phyloP scores from a whole-genome alignment of 2,797 vertebrate species.

The Sorex maritimensis region DNA sequence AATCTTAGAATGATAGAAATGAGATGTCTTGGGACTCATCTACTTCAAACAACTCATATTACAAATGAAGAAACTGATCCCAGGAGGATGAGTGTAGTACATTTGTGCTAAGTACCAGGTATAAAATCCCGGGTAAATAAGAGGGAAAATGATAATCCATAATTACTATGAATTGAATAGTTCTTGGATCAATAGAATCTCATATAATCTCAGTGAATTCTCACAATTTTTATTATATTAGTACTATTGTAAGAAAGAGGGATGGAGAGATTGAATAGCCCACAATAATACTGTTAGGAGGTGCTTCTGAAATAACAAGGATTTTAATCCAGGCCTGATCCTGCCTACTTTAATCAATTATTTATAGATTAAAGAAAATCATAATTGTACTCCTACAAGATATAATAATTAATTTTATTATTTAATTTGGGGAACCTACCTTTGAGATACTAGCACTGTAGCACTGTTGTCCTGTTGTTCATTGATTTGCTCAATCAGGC shows the following conservation, averaged over 20 bases:
- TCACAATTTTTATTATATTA: background rate
- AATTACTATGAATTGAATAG: background rate
- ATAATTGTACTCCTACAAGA: background rate
- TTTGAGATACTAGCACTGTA: background rate
- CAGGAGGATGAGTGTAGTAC: background rate
- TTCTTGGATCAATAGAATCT: background rate
- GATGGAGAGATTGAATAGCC: background rate
- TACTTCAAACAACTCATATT: background rate
- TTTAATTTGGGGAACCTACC: background rate
- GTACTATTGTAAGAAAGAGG: background rate
- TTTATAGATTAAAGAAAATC: background rate
- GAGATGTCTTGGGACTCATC: background rate
- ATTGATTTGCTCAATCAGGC: too few species aligned
- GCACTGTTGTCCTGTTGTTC: too few species aligned
- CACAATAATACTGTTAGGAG: background rate
- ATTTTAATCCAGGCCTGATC: background rate
- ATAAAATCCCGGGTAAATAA: background rate
- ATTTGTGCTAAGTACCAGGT: background rate
- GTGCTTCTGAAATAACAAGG: background rate
- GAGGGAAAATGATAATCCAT: background rate
- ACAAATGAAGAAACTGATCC: background rate
- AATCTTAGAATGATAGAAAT: slow-evolving; percentile 20
- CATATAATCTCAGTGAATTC: background rate
- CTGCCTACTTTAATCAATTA: background rate
- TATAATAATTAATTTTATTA: background rate